Base-by-base conservation (phyloP, 2,113 vertebrate genomes). In the Sorex araneus region DNA sequence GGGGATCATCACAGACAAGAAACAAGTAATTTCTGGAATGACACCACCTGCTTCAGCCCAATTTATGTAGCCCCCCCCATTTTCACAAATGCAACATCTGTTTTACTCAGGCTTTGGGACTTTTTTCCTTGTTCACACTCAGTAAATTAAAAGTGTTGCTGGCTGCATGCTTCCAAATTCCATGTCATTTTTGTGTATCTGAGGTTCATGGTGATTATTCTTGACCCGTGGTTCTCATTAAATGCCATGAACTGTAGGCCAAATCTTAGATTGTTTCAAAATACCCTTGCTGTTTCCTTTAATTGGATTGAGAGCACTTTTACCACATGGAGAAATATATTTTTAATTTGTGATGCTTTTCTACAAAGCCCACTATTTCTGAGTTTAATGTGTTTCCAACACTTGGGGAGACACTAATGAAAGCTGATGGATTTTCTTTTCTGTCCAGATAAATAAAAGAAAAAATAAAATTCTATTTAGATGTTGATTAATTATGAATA, bases 261-360 rank as follows among this genome's bases (percentile, higher is more conserved):
- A 69, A 2, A 84, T 67, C 89, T 45, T n/a, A 50, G 82, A 67
- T 78, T 43, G 79, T 93, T 47, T 64, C 34, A 12, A 18, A 79
- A 94, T 76, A 84, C 81, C 67, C 85, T 81, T 57, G 92, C 90
- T 34, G 40, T 89, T 77, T 92, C 93, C 95, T 92, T 73, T 69
- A 36, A 84, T 81, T 73, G 86, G 94, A 92, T 84, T 27, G 77
- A 74, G 92, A 97, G 93, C 93, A 96, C 96, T 95, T 97, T 97
- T 94, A 84, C 95, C 96, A 96, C 93, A 90, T 91, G 96, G 90
- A 97, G 95, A 96, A 94, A 97, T 96, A 90, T 96, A 97, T 97
- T 97, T 97, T 96, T 95, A 96, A 97, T 96, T 96, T 97, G 94
- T 97, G 95, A 94, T 84, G 94, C 92, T 97, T 97, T 97, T 96